Conservation (phyloP, 1,140 invertebrate species). For the Heliconius hewitsoni region DNA sequence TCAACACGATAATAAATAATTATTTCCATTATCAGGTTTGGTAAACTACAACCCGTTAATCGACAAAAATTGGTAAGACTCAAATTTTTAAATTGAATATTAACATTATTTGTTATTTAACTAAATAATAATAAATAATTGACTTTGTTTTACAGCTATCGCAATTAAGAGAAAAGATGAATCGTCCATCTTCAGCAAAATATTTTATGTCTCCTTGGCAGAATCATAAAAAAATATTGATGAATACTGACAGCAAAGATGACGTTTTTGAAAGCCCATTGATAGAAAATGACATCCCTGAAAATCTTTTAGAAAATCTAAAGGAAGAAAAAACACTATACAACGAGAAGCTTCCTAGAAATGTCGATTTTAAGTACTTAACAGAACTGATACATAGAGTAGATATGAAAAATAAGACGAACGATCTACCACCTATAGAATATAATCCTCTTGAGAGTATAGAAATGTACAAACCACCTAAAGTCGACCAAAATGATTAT, state of each 20-base stretch:
- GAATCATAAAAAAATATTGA: constrained; percentile 36
- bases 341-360: constrained; percentile 34
- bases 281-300: constrained; percentile 22
- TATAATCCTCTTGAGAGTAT: constrained; percentile 38
- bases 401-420: constrained; percentile 47
- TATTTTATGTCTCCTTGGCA: constrained; percentile 30
- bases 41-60: neutral
- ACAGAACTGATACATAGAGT: constrained; percentile 63
- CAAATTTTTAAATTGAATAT: neutral
- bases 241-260: constrained; percentile 25
- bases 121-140: neutral
- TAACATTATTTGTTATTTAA: neutral
- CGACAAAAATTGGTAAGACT: constrained; percentile 1
- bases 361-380: constrained; percentile 70
- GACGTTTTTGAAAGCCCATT: constrained; percentile 25
- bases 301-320: constrained; percentile 38
- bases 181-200: constrained; percentile 21
- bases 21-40: neutral
- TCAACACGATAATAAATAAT: neutral
- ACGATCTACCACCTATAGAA: constrained; percentile 36
- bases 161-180: constrained; percentile 45
- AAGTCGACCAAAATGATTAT: constrained; percentile 24
- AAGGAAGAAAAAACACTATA: constrained; percentile 20
- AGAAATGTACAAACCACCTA: constrained; percentile 34
- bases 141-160: constrained; percentile 45